phyloP scores from a whole-genome alignment of 2,113 vertebrate species.

The Oreochromis spilurus region DNA sequence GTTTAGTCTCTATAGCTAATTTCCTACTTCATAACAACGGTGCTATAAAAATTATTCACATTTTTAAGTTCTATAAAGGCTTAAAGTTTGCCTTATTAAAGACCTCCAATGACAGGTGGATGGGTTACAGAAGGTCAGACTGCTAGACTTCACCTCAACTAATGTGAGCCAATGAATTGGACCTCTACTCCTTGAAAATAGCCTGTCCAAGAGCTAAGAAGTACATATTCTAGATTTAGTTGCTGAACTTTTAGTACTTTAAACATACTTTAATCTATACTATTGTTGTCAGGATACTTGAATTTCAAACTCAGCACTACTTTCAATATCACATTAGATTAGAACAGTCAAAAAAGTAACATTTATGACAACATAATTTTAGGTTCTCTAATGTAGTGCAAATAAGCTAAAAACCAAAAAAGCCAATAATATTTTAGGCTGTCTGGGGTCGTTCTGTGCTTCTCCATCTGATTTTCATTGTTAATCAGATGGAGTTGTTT shows the following conservation, averaged over 20 bases:
- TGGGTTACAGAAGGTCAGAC: no score
- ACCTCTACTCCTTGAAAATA: not conserved
- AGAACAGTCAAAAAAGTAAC: not conserved
- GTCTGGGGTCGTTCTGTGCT: not conserved
- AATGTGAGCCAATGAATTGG: no score
- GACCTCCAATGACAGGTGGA: not conserved
- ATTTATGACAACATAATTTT: not conserved
- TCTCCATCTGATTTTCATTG: not conserved
- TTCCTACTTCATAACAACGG: not conserved
- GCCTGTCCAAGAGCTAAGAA: not conserved
- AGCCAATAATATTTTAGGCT: not conserved
- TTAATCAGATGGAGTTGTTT: not conserved
- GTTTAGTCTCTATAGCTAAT: not conserved
- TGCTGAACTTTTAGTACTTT: not conserved
- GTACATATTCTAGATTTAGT: not conserved
- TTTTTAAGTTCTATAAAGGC: not conserved
- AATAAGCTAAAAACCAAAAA: not conserved
- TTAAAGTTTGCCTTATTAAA: not conserved
- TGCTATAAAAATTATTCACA: not conserved
- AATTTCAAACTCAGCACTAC: not conserved
- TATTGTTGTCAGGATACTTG: not conserved
- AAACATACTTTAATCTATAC: not conserved
- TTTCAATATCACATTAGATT: not conserved
- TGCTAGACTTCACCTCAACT: not conserved
- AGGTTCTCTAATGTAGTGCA: not conserved